Evolutionary conservation across 92 coral and sea anemone genomes (phyloP).

Genomic region (Chrysogorgia sp.): DNA sequence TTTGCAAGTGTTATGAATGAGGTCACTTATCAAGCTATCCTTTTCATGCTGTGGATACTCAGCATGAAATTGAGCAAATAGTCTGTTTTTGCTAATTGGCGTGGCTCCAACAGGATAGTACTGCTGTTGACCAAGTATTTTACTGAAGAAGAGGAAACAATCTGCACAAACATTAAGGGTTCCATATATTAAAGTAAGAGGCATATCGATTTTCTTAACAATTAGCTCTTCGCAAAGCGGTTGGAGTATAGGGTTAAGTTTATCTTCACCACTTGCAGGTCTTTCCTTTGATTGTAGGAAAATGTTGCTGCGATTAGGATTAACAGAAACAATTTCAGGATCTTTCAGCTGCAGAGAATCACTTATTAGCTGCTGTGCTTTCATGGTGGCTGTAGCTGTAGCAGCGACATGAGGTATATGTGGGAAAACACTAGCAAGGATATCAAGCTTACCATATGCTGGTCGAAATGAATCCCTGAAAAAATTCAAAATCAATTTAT

Average conservation of each 20-base stretch:
- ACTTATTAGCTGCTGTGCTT: constrained; percentile 23
- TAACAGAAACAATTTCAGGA: constrained; percentile 10
- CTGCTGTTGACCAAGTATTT: constrained; percentile 38
- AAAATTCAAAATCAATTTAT: neutral
- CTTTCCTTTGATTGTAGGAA: constrained; percentile 25
- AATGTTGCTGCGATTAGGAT: constrained; percentile 58
- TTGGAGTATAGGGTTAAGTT: constrained; percentile 20
- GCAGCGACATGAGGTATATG: constrained; percentile 39
- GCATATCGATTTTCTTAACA: constrained; percentile 30
- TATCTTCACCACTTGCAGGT: constrained; percentile 42
- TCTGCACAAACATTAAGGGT: constrained; percentile 53
- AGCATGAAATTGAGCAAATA: constrained; percentile 69
- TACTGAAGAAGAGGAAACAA: constrained; percentile 49
- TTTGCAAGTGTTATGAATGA: constrained; percentile 39
- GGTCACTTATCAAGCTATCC: constrained; percentile 51
- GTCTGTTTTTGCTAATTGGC: constrained; percentile 45
- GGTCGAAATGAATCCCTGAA: constrained; percentile 43
- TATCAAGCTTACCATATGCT: constrained; percentile 40
- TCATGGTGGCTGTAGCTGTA: constrained; percentile 51
- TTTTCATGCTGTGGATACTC: constrained; percentile 66
- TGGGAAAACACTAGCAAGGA: constrained; percentile 50
- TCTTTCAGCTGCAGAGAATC: constrained; percentile 28
- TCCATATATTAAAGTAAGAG: constrained; percentile 66
- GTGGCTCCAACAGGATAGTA: constrained; percentile 52
- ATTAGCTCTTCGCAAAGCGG: constrained; percentile 44